Base-by-base conservation (phyloP, 2,797 vertebrate genomes). In the Enteromius argenteus region DNA sequence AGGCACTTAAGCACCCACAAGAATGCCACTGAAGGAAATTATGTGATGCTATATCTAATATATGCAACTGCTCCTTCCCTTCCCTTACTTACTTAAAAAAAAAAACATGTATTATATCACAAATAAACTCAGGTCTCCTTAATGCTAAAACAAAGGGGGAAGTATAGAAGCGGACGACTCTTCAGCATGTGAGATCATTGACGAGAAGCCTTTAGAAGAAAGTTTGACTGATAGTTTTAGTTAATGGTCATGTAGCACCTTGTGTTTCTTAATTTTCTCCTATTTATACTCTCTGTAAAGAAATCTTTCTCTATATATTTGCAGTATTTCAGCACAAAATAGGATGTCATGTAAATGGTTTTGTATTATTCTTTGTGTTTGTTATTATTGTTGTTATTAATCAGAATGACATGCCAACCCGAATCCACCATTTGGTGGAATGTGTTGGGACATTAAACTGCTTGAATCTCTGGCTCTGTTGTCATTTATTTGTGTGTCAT, bases 91-190 rank as follows among this genome's bases (percentile, higher is more conserved):
- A 81, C 66, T 85, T 85, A 11, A 80, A 60, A 19, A 35, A 35
- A 68, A 84, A 67, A 86, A 84, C 71, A 76, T 84, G 51, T 75
- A 83, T 85, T 53, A 80, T 84, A 87, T 81, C 71, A 83, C 49
- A 84, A 89, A 88, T 76, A 15, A 91, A 89, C 90, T 92, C 91
- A 92, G 90, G 90, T 89, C 86, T 91, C 86, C 81, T 88, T 85
- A 82, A 88, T 82, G 83, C 67, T 83, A 81, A 79, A 72, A 84
- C 74, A 53, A 77, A 71, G 68, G 46, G 71, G 81, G 60, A 79
- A 72, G n/a, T 30, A 79, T 51, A 49, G 44, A 76, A 84, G 84
- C 56, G 17, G 73, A 81, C 3, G 78, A 87, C 72, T 77, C 82
- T 77, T 84, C 78, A 85, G 86, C 86, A 84, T 83, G 82, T 83